Conservation (phyloP, 2,797 vertebrate species). For the Darevskia nairensis region DNA sequence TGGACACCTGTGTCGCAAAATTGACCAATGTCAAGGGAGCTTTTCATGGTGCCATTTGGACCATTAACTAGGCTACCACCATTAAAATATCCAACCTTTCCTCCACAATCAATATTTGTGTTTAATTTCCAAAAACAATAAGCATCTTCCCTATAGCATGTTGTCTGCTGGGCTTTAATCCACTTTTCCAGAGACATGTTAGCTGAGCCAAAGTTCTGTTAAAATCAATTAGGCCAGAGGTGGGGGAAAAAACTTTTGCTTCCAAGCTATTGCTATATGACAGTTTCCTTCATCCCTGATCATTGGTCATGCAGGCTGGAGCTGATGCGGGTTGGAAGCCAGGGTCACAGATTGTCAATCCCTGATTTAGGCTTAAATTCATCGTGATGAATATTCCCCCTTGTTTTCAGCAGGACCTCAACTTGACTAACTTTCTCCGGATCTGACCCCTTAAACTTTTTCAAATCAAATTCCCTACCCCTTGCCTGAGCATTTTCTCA, state of each 20-base stretch:
- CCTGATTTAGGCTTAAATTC: background rate
- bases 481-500: constrained; percentile 6
- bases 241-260: background rate
- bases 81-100: background rate
- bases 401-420: background rate
- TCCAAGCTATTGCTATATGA: background rate
- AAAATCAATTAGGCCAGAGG: too few relatives aligned
- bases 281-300: background rate
- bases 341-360: background rate
- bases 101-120: background rate
- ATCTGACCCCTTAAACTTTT: background rate
- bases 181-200: background rate
- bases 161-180: background rate
- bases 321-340: background rate
- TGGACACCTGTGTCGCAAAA: too few relatives aligned
- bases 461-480: constrained; percentile 7
- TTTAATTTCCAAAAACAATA: background rate
- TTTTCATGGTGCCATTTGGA: too few relatives aligned
- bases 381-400: background rate
- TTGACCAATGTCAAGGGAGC: too few relatives aligned
- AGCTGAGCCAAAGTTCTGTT: background rate
- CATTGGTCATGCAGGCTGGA: background rate
- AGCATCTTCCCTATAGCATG: background rate
- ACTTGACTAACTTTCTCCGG: constrained; percentile 1
- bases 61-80: too few relatives aligned